phyloP scores from a whole-genome alignment of 1,140 invertebrate species.

The Cepaea nemoralis region DNA sequence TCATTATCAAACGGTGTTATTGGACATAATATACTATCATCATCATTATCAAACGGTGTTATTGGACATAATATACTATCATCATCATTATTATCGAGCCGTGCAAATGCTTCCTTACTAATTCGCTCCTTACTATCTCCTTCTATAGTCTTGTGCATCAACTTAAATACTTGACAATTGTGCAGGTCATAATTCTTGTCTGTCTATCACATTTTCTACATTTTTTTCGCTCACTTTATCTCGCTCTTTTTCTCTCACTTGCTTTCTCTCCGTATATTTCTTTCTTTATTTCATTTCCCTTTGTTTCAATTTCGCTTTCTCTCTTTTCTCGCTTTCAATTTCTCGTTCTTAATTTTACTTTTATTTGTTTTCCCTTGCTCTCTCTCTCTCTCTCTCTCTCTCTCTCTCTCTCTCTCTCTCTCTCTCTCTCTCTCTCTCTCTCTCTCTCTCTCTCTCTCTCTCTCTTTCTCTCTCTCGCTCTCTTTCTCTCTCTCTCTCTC shows the following conservation, averaged over 20 bases:
- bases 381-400: background rate
- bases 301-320: background rate
- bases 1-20: too few relatives aligned
- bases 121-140: too few relatives aligned
- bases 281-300: background rate
- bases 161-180: too few relatives aligned
- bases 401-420: background rate
- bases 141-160: too few relatives aligned
- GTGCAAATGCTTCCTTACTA: too few relatives aligned
- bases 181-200: background rate
- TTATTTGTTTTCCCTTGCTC: background rate
- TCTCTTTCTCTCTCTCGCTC: constrained; percentile 13
- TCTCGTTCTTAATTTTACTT: background rate
- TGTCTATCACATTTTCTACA: background rate
- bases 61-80: too few relatives aligned
- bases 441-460: background rate
- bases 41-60: too few relatives aligned
- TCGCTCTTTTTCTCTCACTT: background rate
- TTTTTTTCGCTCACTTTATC: background rate
- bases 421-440: background rate
- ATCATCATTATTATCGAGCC: too few relatives aligned
- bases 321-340: background rate
- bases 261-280: background rate
- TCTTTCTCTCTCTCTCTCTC: background rate
- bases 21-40: too few relatives aligned